Conservation (phyloP, 2,113 vertebrate species). For the Lagopus leucura region DNA sequence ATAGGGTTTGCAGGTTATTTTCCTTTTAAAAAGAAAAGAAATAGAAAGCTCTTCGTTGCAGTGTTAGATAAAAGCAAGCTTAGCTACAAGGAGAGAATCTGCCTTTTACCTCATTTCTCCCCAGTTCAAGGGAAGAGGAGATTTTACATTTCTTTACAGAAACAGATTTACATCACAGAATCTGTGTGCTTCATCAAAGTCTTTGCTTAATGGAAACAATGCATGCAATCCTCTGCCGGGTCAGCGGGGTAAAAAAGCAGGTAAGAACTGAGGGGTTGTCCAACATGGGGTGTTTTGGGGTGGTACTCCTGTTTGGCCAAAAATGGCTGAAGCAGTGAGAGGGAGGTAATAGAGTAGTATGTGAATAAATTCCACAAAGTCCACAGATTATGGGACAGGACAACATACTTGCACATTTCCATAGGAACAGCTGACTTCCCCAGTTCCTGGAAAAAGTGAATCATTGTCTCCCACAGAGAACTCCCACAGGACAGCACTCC, state of each 20-base stretch:
- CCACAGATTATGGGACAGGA: neutral
- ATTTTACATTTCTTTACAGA: neutral
- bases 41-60: neutral
- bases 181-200: neutral
- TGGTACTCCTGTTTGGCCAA: neutral
- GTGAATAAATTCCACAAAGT: neutral
- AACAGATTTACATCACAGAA: neutral
- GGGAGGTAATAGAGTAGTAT: neutral
- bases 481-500: neutral
- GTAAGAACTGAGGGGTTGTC: neutral
- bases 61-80: constrained; percentile 26
- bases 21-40: constrained; percentile 1
- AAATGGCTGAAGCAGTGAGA: neutral
- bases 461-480: neutral
- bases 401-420: neutral
- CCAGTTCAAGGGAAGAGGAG: neutral
- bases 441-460: neutral
- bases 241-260: neutral
- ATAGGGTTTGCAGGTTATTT: neutral
- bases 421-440: neutral
- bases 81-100: neutral
- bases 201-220: neutral
- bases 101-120: neutral
- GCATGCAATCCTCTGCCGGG: neutral
- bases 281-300: neutral